A percentile compares a stretch with the other conserved stretches of the same genome.
Evolutionary conservation across 1,140 invertebrate species (phyloP).

Genomic region (Palaemon carinicauda): DNA sequence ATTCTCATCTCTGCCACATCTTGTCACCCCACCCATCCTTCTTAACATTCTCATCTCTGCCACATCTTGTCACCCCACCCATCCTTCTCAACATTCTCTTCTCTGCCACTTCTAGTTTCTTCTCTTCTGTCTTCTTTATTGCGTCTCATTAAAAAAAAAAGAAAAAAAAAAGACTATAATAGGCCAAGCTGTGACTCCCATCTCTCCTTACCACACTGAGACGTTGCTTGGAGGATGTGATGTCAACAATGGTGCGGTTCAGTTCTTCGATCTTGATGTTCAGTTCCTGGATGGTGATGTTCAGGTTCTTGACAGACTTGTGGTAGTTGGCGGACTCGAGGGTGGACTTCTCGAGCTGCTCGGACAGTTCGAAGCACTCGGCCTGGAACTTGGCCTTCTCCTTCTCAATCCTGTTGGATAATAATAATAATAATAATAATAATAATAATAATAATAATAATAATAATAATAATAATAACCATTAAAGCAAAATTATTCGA

Average conservation of each 20-base stretch:
- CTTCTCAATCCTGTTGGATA: conserved; percentile 83
- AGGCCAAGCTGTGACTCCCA: too few relatives aligned
- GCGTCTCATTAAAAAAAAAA: too few relatives aligned
- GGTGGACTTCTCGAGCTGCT: conserved; percentile 89
- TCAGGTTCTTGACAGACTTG: conserved; percentile 90
- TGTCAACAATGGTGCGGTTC: conserved; percentile 92
- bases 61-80: too few relatives aligned
- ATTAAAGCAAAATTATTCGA: too few relatives aligned
- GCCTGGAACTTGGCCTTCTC: conserved; percentile 95
- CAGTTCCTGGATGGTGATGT: conserved; percentile 86
- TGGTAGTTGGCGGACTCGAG: conserved; percentile 82
- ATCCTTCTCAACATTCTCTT: too few relatives aligned
- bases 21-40: too few relatives aligned
- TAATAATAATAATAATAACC: not conserved
- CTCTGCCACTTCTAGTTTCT: too few relatives aligned
- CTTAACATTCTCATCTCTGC: too few relatives aligned
- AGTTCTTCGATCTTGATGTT: conserved; percentile 94
- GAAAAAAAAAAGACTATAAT: too few relatives aligned
- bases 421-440: not conserved
- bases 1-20: too few relatives aligned
- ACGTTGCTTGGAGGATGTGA: conserved; percentile 82
- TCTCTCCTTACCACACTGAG: conserved; percentile 50
- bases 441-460: not conserved
- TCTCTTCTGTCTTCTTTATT: too few relatives aligned
- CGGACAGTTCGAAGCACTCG: conserved; percentile 93